Conservation (phyloP, 2,797 vertebrate genomes). For the Pseudomugil tenellus region DNA sequence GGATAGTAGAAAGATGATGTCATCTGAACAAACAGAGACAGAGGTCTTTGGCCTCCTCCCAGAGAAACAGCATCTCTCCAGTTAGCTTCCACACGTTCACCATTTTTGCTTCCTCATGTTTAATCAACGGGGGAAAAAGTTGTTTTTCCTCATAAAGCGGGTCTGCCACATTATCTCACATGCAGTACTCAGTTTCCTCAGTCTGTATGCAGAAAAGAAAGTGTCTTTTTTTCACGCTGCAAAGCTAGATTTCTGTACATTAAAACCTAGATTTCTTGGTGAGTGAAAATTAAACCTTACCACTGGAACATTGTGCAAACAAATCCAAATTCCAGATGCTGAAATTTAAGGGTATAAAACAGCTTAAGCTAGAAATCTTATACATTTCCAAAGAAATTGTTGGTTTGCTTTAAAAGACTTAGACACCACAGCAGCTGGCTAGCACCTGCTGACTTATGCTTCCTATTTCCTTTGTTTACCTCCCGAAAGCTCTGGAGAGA, state of each 20-base stretch:
- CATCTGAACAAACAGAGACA: constrained; percentile 82
- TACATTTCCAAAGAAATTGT: constrained; percentile 29
- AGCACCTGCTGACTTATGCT: constrained; percentile 76
- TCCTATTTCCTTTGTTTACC: constrained; percentile 79
- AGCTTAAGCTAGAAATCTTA: constrained; percentile 21
- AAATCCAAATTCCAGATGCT: constrained; percentile 37
- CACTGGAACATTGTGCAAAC: constrained; percentile 32
- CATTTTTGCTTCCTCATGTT: constrained; percentile 73
- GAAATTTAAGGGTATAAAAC: constrained; percentile 20
- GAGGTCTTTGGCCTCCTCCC: constrained; percentile 73
- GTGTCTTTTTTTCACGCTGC: constrained; percentile 9
- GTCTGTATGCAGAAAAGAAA: constrained; percentile 20
- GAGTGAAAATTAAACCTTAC: constrained; percentile 23
- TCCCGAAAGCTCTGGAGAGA: constrained; percentile 72
- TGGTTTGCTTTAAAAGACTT: constrained; percentile 51
- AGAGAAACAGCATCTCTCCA: constrained; percentile 62
- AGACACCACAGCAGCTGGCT: constrained; percentile 72
- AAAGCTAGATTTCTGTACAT: constrained; percentile 26
- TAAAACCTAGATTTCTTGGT: constrained; percentile 13
- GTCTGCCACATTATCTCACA: constrained; percentile 75
- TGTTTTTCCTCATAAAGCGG: constrained; percentile 65
- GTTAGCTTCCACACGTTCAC: constrained; percentile 51
- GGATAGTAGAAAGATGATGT: constrained; percentile 84
- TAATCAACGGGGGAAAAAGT: constrained; percentile 67
- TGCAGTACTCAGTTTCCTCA: constrained; percentile 35